Conservation (phyloP, 2,888 invertebrate genomes). For the Megaustenia siamemsis region DNA sequence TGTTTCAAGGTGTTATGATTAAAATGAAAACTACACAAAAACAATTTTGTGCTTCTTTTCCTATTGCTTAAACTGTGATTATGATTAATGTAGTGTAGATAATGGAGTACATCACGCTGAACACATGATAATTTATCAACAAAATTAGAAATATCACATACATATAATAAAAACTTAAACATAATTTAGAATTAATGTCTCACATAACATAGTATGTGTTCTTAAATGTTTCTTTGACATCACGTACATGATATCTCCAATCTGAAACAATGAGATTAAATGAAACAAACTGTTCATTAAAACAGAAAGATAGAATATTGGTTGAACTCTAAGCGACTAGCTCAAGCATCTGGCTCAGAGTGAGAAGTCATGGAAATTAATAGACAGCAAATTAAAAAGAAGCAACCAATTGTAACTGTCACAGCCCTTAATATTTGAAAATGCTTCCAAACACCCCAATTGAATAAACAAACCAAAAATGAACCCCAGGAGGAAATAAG, state of each 20-base stretch:
- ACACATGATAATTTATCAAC: not conserved
- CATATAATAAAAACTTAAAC: not conserved
- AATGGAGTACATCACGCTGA: not conserved
- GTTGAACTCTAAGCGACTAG: too few relatives aligned
- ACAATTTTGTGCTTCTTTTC: too few relatives aligned
- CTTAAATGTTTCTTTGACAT: too few relatives aligned
- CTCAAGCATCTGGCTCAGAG: too few relatives aligned
- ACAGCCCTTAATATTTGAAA: conserved; percentile 3
- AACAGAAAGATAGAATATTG: too few relatives aligned
- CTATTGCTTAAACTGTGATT: not conserved
- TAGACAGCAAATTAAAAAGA: not conserved
- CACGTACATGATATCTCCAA: too few relatives aligned
- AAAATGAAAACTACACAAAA: too few relatives aligned
- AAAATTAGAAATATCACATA: not conserved
- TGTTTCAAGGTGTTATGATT: too few relatives aligned
- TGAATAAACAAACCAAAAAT: conserved; percentile 10
- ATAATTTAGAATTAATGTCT: not conserved
- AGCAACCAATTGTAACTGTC: conserved; percentile 12
- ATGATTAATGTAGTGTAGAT: not conserved
- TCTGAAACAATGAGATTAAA: too few relatives aligned
- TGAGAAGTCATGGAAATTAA: not conserved
- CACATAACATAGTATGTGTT: too few relatives aligned
- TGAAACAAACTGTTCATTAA: too few relatives aligned
- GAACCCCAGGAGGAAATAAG: not conserved
- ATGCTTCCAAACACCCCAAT: not conserved